Percentiles rank a stretch among this genome's conserved stretches.
Evolutionary conservation across 2,888 invertebrate species (phyloP).

Genomic region (Achlya flavicornis): DNA sequence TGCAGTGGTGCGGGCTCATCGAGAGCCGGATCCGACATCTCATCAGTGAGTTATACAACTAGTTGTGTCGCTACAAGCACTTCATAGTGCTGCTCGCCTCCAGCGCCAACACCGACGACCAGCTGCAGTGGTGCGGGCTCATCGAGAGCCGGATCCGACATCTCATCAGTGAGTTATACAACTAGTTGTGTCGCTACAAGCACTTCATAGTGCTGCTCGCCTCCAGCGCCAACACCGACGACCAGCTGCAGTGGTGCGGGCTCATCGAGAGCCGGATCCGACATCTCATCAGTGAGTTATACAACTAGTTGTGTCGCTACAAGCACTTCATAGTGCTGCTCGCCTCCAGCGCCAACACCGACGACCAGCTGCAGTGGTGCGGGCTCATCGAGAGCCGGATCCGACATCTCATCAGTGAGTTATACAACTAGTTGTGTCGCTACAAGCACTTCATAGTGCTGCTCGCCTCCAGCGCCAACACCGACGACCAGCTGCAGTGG

Average conservation of each 20-base stretch:
- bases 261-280: conserved; percentile 98
- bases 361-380: conserved; percentile 97
- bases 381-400: conserved; percentile 98
- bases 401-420: conserved; percentile 92
- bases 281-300: conserved; percentile 89
- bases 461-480: conserved; percentile 90
- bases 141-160: conserved; percentile 98
- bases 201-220: conserved; percentile 97
- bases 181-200: conserved; percentile 85
- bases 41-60: conserved; percentile 84
- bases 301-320: conserved; percentile 80
- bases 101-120: conserved; percentile 91
- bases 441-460: conserved; percentile 98
- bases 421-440: conserved; percentile 42
- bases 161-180: conserved; percentile 87
- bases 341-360: conserved; percentile 90
- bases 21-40: conserved; percentile 98
- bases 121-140: conserved; percentile 97
- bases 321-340: conserved; percentile 97
- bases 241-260: conserved; percentile 98
- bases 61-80: conserved; percentile 89
- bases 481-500: conserved; percentile 97
- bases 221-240: conserved; percentile 90
- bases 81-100: conserved; percentile 96
- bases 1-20: conserved; percentile 98